Conservation (phyloP, 2,888 invertebrate genomes). For the Norana najaformis region DNA sequence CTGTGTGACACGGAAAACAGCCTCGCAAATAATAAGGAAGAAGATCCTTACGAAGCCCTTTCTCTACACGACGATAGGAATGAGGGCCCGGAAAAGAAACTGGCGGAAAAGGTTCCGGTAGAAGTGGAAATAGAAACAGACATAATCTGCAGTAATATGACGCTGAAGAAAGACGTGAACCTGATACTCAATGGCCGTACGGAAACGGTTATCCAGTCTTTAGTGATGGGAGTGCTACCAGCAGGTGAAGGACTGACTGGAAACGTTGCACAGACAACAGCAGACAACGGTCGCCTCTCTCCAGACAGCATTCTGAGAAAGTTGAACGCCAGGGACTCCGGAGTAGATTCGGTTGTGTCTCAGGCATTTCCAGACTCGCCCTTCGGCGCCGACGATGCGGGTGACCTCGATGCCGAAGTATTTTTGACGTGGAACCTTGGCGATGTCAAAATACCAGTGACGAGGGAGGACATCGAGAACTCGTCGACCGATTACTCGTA, state of each 20-base stretch:
- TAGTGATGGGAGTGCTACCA: too few relatives aligned
- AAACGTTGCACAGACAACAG: not conserved
- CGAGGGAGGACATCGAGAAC: slow-evolving; percentile 22
- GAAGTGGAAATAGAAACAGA: too few relatives aligned
- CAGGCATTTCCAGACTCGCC: slow-evolving; percentile 35
- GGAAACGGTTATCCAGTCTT: too few relatives aligned
- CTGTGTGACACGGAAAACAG: slow-evolving; percentile 29
- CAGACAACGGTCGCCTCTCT: slow-evolving; percentile 28
- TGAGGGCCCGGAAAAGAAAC: not conserved
- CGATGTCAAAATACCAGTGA: not conserved
- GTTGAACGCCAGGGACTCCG: slow-evolving; percentile 35
- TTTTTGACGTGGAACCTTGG: not conserved
- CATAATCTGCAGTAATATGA: too few relatives aligned
- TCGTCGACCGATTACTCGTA: slow-evolving; percentile 43
- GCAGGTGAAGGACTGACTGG: too few relatives aligned
- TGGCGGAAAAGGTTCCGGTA: too few relatives aligned
- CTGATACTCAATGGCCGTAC: too few relatives aligned
- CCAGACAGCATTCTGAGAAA: not conserved
- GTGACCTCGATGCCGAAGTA: not conserved
- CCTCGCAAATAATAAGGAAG: slow-evolving; percentile 6
- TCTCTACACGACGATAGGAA: not conserved
- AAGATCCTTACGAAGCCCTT: slow-evolving; percentile 14
- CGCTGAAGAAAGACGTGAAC: too few relatives aligned
- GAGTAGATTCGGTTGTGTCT: slow-evolving; percentile 36
- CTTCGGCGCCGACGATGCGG: not conserved